These are phyloP conservation scores for Maniola jurtina DNA, from an alignment of 1,140 invertebrate genomes.

Conservation along the genomic window DNA sequence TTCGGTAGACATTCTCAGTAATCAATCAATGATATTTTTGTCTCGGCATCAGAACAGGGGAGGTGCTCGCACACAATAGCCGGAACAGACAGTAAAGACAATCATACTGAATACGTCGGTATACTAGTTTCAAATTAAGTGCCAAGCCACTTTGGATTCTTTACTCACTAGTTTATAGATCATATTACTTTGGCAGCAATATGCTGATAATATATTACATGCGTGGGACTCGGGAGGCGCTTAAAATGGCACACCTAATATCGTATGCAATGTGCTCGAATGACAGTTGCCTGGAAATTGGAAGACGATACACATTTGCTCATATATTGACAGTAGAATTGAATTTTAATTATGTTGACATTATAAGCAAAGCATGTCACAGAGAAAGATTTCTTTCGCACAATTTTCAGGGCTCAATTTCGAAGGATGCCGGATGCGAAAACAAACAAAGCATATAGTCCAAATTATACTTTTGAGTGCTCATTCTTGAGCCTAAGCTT, in stretches of 20 bases:
- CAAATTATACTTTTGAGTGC: too few relatives aligned
- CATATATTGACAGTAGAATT: conserved; percentile 7
- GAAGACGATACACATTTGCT: conserved; percentile 23
- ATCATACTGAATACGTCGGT: conserved; percentile 8
- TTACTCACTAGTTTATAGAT: background rate
- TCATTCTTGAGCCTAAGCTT: too few relatives aligned
- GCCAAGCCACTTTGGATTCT: conserved; percentile 11
- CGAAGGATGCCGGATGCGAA: too few relatives aligned
- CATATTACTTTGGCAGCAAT: conserved; percentile 5
- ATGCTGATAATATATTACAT: conserved; percentile 8
- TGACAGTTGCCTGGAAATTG: conserved; percentile 31
- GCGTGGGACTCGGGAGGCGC: conserved; percentile 10
- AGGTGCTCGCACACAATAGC: conserved; percentile 26
- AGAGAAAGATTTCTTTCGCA: too few relatives aligned
- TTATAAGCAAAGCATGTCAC: background rate
- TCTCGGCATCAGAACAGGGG: conserved; percentile 18
- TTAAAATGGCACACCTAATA: conserved; percentile 25
- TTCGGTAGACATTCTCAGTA: conserved; percentile 25
- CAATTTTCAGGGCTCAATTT: too few relatives aligned
- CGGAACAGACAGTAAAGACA: conserved; percentile 26
- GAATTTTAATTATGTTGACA: conserved; percentile 11
- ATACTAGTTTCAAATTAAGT: conserved; percentile 4
- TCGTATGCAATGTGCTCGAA: conserved; percentile 28
- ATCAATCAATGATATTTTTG: conserved; percentile 25
- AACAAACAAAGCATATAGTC: too few relatives aligned